Percentiles rank a stretch among this genome's conserved stretches.
phyloP scores from a whole-genome alignment of 2,113 vertebrate genomes.

The Sclerurus mexicanus region DNA sequence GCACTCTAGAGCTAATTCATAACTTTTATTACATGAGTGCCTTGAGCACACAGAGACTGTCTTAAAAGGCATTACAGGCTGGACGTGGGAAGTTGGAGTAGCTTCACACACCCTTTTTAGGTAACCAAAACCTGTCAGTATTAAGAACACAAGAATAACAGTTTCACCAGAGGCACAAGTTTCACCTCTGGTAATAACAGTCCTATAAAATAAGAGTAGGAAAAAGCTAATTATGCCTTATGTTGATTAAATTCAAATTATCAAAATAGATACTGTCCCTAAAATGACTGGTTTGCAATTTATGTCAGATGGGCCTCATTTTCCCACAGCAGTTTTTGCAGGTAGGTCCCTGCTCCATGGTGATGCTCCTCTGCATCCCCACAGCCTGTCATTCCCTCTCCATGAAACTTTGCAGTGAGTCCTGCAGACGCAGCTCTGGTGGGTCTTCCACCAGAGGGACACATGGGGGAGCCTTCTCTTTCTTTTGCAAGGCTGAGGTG shows the following conservation, averaged over 20 bases:
- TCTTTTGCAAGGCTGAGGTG: not conserved
- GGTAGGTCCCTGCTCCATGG: not conserved
- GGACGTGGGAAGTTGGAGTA: not conserved
- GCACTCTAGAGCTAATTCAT: not conserved
- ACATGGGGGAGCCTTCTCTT: not conserved
- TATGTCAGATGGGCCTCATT: not conserved
- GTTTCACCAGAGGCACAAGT: not conserved
- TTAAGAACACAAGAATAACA: not conserved
- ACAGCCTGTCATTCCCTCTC: not conserved
- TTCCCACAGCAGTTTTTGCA: not conserved
- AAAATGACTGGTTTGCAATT: not conserved
- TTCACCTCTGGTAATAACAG: not conserved
- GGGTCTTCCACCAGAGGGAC: not conserved
- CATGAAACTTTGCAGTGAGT: not conserved
- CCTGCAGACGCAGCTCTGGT: not conserved
- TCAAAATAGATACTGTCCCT: not conserved
- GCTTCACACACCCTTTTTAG: not conserved
- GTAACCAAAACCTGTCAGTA: not conserved
- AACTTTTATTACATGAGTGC: not conserved
- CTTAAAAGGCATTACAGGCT: not conserved
- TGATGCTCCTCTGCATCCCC: not conserved
- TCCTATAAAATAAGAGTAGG: not conserved
- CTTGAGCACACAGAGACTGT: not conserved
- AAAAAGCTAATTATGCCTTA: not conserved
- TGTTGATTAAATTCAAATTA: not conserved